phyloP scores from a whole-genome alignment of 1,140 invertebrate species.

The Mesaphorura yosii region DNA sequence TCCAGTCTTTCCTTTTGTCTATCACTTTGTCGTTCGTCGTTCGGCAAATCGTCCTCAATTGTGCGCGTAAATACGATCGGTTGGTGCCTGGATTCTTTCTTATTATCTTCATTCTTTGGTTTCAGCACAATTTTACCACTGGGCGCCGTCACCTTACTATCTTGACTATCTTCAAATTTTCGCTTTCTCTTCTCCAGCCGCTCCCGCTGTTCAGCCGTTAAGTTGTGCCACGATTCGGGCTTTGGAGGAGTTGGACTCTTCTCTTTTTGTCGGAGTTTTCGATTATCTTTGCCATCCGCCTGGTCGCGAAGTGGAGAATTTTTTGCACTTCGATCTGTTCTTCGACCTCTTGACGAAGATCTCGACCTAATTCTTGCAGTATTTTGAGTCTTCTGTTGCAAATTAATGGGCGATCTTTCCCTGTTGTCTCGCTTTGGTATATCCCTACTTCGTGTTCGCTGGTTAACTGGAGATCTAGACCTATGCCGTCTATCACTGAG shows the following conservation, averaged over 20 bases:
- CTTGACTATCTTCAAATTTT: not conserved
- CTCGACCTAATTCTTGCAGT: no score
- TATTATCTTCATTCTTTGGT: not conserved
- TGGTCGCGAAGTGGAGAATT: no score
- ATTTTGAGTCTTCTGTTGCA: no score
- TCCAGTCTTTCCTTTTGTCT: not conserved
- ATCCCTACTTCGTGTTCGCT: no score
- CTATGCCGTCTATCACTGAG: not conserved
- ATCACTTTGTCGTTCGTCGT: no score
- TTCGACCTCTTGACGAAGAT: no score
- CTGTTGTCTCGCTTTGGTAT: no score
- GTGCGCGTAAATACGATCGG: no score
- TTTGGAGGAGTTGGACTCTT: constrained; percentile 1
- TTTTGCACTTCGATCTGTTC: no score
- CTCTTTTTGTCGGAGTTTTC: not conserved
- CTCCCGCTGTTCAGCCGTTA: not conserved
- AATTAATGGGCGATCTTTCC: no score
- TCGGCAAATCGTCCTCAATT: no score
- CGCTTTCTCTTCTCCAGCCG: not conserved
- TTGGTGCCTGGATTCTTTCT: not conserved
- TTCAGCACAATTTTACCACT: constrained; percentile 3
- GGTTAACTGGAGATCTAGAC: not conserved
- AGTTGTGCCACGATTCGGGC: not conserved
- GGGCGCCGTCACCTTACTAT: not conserved
- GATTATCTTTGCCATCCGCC: not conserved